phyloP scores from a whole-genome alignment of 23 tunicate genomes.

The Halocynthia roretzi region DNA sequence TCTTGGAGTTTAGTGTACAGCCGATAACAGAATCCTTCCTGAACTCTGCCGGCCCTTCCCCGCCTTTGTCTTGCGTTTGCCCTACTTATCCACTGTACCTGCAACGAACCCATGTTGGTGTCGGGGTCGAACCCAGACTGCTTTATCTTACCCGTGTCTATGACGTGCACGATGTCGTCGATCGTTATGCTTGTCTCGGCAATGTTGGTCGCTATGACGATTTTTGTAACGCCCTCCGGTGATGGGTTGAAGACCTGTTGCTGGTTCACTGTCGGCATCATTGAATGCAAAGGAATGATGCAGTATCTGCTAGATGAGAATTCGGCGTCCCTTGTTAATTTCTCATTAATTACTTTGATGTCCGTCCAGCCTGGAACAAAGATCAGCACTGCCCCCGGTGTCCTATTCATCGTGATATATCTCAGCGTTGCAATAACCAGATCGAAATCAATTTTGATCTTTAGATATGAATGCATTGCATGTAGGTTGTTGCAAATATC shows the following conservation, averaged over 20 bases:
- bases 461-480: constrained; percentile 61
- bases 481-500: constrained; percentile 27
- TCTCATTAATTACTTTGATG: constrained; percentile 44
- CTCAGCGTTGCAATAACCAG: constrained; percentile 43
- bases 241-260: constrained; percentile 66
- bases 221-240: constrained; percentile 78
- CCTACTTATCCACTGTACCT: constrained; percentile 50
- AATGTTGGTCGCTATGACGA: constrained; percentile 87
- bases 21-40: constrained; percentile 69
- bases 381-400: constrained; percentile 57
- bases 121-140: constrained; percentile 41
- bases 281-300: constrained; percentile 76
- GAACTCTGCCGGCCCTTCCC: constrained; percentile 84
- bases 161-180: constrained; percentile 81
- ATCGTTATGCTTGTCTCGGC: constrained; percentile 89
- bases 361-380: constrained; percentile 86
- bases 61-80: constrained; percentile 77
- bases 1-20: constrained; percentile 63
- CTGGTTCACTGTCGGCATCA: constrained; percentile 78
- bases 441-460: constrained; percentile 37
- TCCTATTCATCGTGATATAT: constrained; percentile 21
- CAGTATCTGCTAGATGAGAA: constrained; percentile 42
- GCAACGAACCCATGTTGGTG: constrained; percentile 40
- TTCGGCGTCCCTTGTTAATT: constrained; percentile 19
- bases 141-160: constrained; percentile 82